phyloP scores from a whole-genome alignment of 2,888 invertebrate genomes.

The Cremastobaeus sp. region DNA sequence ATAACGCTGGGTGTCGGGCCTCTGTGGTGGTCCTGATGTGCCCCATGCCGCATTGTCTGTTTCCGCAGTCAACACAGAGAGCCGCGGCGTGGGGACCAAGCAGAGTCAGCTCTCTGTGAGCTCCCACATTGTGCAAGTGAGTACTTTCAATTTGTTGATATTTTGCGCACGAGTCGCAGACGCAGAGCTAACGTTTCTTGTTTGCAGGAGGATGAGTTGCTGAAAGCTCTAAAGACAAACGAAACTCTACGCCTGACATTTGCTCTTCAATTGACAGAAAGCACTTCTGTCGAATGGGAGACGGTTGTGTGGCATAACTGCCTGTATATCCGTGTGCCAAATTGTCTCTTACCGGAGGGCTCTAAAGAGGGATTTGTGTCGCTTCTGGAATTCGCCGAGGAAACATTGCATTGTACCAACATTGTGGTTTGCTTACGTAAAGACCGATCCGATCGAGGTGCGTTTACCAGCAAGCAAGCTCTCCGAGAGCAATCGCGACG shows the following conservation, averaged over 20 bases:
- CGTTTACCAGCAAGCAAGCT: no score
- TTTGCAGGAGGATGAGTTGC: slow-evolving; percentile 78
- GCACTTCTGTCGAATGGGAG: slow-evolving; percentile 90
- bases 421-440: slow-evolving; percentile 90
- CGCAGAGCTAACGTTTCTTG: background rate
- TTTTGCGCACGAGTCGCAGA: no score
- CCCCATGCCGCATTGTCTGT: slow-evolving; percentile 90
- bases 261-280: slow-evolving; percentile 88
- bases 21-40: slow-evolving; percentile 99
- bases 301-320: slow-evolving; percentile 88
- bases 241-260: slow-evolving; percentile 86
- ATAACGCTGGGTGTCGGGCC: slow-evolving; percentile 98
- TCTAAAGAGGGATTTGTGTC: slow-evolving; percentile 97
- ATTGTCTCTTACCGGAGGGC: slow-evolving; percentile 90
- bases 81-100: slow-evolving; percentile 85
- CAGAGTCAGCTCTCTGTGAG: slow-evolving; percentile 84
- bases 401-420: slow-evolving; percentile 89
- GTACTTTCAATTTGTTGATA: slow-evolving; percentile 41
- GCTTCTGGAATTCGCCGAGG: slow-evolving; percentile 96
- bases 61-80: slow-evolving; percentile 82
- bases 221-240: slow-evolving; percentile 84
- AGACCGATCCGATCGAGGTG: slow-evolving; percentile 88
- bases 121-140: slow-evolving; percentile 79
- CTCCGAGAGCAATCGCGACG: no score
- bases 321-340: slow-evolving; percentile 93